Percentiles rank a stretch among this genome's conserved stretches.
Evolutionary conservation across 2,113 vertebrate species (phyloP).

Genomic region (Catharus minimus): DNA sequence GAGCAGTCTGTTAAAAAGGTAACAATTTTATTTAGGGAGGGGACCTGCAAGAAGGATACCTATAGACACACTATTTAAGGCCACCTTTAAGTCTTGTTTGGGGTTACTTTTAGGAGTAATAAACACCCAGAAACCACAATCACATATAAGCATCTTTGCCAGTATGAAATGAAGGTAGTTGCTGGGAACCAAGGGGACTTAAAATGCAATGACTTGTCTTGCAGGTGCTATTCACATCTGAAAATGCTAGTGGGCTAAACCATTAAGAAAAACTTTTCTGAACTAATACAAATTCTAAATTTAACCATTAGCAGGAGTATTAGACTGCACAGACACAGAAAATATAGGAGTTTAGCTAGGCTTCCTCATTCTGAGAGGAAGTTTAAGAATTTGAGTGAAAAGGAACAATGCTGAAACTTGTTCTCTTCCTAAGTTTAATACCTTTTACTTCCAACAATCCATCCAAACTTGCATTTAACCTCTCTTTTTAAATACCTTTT

Average conservation of each 20-base stretch:
- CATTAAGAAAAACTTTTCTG: neutral
- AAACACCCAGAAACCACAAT: neutral
- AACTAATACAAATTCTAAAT: neutral
- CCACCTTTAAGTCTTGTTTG: neutral
- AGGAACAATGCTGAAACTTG: neutral
- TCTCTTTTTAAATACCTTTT: neutral
- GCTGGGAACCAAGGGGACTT: neutral
- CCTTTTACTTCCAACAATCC: neutral
- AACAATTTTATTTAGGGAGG: neutral
- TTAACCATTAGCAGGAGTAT: neutral
- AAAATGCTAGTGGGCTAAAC: neutral
- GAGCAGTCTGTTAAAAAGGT: neutral
- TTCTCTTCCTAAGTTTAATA: neutral
- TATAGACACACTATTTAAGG: neutral
- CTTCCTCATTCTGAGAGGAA: neutral
- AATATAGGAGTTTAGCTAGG: neutral
- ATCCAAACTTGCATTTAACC: neutral
- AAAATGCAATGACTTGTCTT: neutral
- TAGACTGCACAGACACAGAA: neutral
- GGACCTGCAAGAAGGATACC: neutral
- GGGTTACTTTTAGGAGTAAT: neutral
- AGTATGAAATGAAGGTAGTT: neutral
- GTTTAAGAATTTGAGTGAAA: neutral
- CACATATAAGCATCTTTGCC: neutral
- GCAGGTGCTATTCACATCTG: neutral